Evolutionary conservation across 2,888 invertebrate genomes (phyloP).

Genomic region (Chymomyza procnemis): DNA sequence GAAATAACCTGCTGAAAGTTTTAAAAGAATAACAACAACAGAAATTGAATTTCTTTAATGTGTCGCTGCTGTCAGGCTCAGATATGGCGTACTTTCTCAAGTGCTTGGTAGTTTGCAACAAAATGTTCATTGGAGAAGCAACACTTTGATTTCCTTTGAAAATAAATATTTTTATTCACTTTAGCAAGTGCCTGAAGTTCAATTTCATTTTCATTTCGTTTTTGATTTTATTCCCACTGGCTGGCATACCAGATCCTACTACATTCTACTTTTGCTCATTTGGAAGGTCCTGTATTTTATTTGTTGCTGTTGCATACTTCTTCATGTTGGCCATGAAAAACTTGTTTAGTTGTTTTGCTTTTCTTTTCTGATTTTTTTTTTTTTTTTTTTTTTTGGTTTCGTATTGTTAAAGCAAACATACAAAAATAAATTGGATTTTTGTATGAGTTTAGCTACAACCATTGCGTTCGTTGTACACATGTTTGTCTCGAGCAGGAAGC

Average conservation of each 20-base stretch:
- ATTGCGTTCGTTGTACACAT: conserved; percentile 22
- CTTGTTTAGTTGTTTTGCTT: not conserved
- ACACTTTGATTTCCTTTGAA: not conserved
- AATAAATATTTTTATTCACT: not conserved
- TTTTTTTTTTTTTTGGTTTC: not conserved
- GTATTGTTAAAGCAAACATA: conserved; percentile 17
- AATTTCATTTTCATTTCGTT: too few relatives aligned
- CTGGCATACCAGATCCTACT: not conserved
- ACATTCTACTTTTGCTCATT: not conserved
- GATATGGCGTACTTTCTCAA: not conserved
- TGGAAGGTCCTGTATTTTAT: not conserved
- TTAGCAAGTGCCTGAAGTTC: not conserved
- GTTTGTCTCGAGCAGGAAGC: not conserved
- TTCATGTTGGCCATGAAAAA: not conserved
- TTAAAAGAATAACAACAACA: not conserved
- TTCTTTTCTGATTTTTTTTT: too few relatives aligned
- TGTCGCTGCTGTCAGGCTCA: not conserved
- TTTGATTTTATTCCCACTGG: not conserved
- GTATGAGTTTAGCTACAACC: conserved; percentile 16
- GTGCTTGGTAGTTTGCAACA: not conserved
- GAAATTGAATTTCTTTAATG: not conserved
- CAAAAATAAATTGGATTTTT: conserved; percentile 50
- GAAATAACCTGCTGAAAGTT: too few relatives aligned
- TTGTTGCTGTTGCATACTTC: not conserved
- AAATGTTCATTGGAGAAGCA: not conserved